Percentiles rank a stretch among this genome's conserved stretches.
These are phyloP conservation scores for Rhadina sibilatrix DNA, from an alignment of 2,113 vertebrate genomes.

Conservation along the genomic window DNA sequence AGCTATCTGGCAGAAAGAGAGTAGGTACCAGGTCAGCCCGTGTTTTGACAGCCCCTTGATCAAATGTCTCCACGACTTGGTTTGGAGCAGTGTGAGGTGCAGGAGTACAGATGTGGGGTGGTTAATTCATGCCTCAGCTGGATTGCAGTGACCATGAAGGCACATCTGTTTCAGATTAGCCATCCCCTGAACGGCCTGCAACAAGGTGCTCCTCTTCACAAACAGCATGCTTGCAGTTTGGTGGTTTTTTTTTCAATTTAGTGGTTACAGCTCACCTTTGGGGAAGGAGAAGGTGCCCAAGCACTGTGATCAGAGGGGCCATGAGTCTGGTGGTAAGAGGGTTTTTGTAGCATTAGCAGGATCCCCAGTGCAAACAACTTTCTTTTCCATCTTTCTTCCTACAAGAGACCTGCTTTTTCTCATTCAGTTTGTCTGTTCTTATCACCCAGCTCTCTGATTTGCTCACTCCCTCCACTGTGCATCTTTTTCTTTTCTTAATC, in stretches of 20 bases:
- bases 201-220: background rate
- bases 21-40: background rate
- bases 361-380: background rate
- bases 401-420: background rate
- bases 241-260: background rate
- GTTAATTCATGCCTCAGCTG: background rate
- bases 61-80: background rate
- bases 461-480: background rate
- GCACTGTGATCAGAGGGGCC: background rate
- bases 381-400: background rate
- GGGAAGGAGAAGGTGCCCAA: background rate
- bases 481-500: background rate
- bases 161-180: slow-evolving; percentile 5
- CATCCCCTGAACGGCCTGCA: background rate
- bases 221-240: background rate
- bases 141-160: background rate
- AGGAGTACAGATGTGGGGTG: background rate
- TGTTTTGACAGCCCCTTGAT: background rate
- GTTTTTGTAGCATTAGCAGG: background rate
- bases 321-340: background rate
- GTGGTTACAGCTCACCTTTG: background rate
- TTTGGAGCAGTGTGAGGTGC: background rate
- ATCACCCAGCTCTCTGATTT: background rate
- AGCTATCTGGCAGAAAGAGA: background rate
- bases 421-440: background rate